Base-by-base conservation (phyloP, 2,888 invertebrate genomes). In the Lepidocyrtinus sp. region DNA sequence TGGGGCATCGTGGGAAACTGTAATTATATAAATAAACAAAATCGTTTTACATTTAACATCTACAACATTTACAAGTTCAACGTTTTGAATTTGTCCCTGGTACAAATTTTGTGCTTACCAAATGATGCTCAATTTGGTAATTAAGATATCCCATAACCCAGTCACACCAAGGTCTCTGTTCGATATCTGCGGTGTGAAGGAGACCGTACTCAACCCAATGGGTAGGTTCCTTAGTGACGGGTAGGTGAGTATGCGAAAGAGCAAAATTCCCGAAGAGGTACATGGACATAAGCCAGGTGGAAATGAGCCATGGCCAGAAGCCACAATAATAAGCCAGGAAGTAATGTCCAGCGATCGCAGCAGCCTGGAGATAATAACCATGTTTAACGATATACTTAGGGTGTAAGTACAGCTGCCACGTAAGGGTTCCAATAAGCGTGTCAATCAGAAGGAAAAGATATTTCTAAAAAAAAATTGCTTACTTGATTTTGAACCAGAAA, bases 371-470 rank as follows among this genome's bases (percentile, higher is more conserved):
- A 75, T 75, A 81, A 1, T 71, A 71, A n/a, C 81, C 65, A 9
- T 75, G 64, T 50, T 81, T 81, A 61, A 81, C 64, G 24, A 81
- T 81, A 75, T 75, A 81, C 67, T 81, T 75, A 26, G 81, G 81
- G 25, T 81, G 81, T 75, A 75, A 81, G 75, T 81, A 81, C n/a
- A n/a, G n/a, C 65, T 86, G 86, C 86, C 86, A 86, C 81, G 83
- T 83, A 26, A 81, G 70, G 0, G 85, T 82, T 1, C 86, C 86
- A 7, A 86, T 63, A 1, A 85, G 67, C 0, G 86, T 86, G 65
- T 86, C 86, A 24, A 84, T 81, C 0, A 76, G 79, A 45, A 86
- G 15, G 76, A 86, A 86, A 1, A 86, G 79, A 36, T 36, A 9
- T 36, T 9, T 5, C 36, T 9, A 36, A 36, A 36, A 36, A 36